Evolutionary conservation across 1,140 invertebrate genomes (phyloP).

Genomic region (Wiebesia pumilae): DNA sequence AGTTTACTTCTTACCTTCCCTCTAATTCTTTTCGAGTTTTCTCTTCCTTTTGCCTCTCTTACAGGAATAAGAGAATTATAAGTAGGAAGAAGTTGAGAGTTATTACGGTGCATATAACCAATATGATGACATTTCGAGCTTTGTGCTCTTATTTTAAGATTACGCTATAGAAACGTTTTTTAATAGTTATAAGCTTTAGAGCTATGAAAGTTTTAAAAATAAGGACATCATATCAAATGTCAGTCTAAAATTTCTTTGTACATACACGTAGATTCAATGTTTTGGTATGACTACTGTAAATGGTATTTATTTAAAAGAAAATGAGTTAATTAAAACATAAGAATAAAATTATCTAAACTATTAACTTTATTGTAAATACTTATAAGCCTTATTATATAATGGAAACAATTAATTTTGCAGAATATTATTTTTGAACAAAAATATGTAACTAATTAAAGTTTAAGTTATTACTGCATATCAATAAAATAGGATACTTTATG

Average conservation of each 20-base stretch:
- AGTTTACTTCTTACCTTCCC: neutral
- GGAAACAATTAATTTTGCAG: no score
- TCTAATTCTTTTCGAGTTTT: neutral
- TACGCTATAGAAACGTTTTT: neutral
- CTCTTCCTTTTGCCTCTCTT: neutral
- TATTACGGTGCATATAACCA: neutral
- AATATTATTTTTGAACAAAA: no score
- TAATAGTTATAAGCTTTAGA: neutral
- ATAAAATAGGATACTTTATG: no score
- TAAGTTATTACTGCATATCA: no score
- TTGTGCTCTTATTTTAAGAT: constrained; percentile 14
- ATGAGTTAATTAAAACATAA: no score
- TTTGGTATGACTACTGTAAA: no score
- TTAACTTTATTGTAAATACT: no score
- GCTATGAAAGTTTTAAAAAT: neutral
- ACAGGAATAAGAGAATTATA: constrained; percentile 8
- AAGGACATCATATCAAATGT: neutral
- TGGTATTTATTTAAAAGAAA: no score
- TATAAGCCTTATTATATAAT: no score
- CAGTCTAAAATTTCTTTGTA: neutral
- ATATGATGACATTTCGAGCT: neutral
- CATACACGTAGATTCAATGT: no score
- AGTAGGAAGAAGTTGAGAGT: neutral
- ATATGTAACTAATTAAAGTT: no score
- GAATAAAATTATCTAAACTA: no score